phyloP scores from a whole-genome alignment of 1,140 invertebrate genomes.

The Mactra quadrangularis region DNA sequence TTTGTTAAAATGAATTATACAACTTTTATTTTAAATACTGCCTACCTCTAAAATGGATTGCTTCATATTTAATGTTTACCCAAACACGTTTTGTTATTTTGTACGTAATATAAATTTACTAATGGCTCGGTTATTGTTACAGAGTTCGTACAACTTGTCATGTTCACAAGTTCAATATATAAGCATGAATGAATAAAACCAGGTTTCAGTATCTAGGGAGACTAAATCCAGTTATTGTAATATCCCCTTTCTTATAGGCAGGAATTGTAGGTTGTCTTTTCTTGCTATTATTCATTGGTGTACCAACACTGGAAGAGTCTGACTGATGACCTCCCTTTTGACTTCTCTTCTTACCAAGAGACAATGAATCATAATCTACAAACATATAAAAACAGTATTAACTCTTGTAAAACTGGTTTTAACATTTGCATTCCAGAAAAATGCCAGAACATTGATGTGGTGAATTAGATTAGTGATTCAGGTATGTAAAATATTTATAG shows the following conservation, averaged over 20 bases:
- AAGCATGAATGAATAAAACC: no score
- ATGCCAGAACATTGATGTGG: not conserved
- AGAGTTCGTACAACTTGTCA: no score
- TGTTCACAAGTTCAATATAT: no score
- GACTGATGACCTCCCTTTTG: slow-evolving; percentile 47
- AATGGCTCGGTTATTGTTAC: no score
- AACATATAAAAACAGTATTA: not conserved
- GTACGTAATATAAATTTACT: no score
- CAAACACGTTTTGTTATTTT: no score
- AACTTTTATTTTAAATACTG: no score
- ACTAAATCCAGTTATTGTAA: slow-evolving; percentile 77
- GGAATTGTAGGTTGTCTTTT: slow-evolving; percentile 76
- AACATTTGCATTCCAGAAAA: not conserved
- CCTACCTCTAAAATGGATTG: no score
- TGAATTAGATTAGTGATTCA: not conserved
- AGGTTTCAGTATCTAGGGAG: slow-evolving; percentile 62
- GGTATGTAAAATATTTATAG: no score
- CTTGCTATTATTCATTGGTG: slow-evolving; percentile 68
- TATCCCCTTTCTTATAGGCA: slow-evolving; percentile 79
- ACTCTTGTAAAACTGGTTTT: no score
- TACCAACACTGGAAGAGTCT: slow-evolving; percentile 73
- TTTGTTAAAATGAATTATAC: no score
- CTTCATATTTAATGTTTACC: no score
- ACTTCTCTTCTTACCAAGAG: slow-evolving; percentile 31
- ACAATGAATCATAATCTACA: slow-evolving; percentile 50